Conservation (phyloP, 2,797 vertebrate species). For the Sebastes oblongus region DNA sequence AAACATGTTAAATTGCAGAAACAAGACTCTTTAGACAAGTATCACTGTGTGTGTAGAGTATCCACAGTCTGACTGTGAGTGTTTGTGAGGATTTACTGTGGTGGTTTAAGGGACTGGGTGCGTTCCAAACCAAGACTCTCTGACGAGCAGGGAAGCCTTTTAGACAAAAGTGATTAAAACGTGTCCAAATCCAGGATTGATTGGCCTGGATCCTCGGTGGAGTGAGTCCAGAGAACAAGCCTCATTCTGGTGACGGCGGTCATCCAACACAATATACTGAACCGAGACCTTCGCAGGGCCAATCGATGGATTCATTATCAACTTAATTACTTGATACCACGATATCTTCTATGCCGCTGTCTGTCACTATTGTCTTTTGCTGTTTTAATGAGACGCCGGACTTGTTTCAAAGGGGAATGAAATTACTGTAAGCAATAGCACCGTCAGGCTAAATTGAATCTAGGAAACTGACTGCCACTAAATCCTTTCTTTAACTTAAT, state of each 20-base stretch:
- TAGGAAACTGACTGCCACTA: not conserved
- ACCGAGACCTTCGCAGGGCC: slow-evolving; percentile 41
- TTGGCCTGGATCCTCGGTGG: slow-evolving; percentile 51
- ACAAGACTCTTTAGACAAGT: not conserved
- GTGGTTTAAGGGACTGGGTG: not conserved
- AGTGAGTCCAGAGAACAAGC: slow-evolving; percentile 47
- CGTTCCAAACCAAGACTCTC: slow-evolving; percentile 18
- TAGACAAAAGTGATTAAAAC: slow-evolving; percentile 67
- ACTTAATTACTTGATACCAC: slow-evolving; percentile 64
- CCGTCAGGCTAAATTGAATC: slow-evolving; percentile 16
- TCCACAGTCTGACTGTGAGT: not conserved
- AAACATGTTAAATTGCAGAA: not conserved
- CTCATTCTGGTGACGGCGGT: slow-evolving; percentile 56
- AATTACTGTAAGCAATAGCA: slow-evolving; percentile 35
- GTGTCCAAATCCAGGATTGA: slow-evolving; percentile 53
- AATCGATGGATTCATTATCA: slow-evolving; percentile 79
- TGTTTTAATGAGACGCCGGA: slow-evolving; percentile 36
- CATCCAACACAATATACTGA: slow-evolving; percentile 68
- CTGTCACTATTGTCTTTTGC: slow-evolving; percentile 27
- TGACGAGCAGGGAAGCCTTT: slow-evolving; percentile 14
- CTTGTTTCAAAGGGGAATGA: slow-evolving; percentile 26
- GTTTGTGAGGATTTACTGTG: not conserved
- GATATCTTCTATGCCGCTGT: slow-evolving; percentile 35
- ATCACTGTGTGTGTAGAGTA: not conserved
- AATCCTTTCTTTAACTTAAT: slow-evolving; percentile 10